A percentile compares a stretch with the other conserved stretches of the same genome.
phyloP scores from a whole-genome alignment of 2,888 invertebrate species.

The Polydrusus cervinus region DNA sequence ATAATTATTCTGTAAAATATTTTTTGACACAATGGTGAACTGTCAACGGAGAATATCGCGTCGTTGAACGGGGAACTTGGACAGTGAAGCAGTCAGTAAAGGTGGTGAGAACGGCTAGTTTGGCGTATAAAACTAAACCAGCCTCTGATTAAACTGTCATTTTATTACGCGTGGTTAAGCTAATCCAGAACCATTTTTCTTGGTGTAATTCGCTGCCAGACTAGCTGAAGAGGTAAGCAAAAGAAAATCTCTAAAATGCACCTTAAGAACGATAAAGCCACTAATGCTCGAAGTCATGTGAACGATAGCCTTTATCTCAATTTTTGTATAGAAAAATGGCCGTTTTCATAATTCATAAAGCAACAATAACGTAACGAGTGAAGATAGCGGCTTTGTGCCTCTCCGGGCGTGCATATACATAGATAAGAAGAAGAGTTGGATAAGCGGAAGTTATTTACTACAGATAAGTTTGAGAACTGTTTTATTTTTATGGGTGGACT shows the following conservation, averaged over 20 bases:
- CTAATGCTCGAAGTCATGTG: constrained; percentile 29
- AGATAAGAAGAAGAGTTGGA: constrained; percentile 53
- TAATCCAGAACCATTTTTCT: too few relatives aligned
- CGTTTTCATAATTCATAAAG: constrained; percentile 56
- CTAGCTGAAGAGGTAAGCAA: not conserved
- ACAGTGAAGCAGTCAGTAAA: too few relatives aligned
- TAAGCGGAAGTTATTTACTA: constrained; percentile 56
- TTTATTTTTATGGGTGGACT: constrained; percentile 50
- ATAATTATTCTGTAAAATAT: too few relatives aligned
- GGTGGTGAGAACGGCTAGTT: too few relatives aligned
- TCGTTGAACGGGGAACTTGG: too few relatives aligned
- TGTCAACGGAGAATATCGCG: too few relatives aligned
- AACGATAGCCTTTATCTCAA: constrained; percentile 17
- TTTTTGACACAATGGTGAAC: too few relatives aligned
- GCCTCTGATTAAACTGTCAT: too few relatives aligned
- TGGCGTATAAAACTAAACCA: too few relatives aligned
- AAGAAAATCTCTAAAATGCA: constrained; percentile 9
- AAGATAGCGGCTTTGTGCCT: constrained; percentile 54
- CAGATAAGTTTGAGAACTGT: constrained; percentile 51
- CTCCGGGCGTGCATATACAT: constrained; percentile 54
- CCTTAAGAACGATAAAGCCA: constrained; percentile 29
- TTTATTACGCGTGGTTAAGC: too few relatives aligned
- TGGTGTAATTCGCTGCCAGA: too few relatives aligned
- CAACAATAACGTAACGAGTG: constrained; percentile 55
- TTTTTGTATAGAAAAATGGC: constrained; percentile 53